Percentiles rank a stretch among this genome's conserved stretches.
phyloP scores from a whole-genome alignment of 2,888 invertebrate species.

The Onthophagus sagittarius region DNA sequence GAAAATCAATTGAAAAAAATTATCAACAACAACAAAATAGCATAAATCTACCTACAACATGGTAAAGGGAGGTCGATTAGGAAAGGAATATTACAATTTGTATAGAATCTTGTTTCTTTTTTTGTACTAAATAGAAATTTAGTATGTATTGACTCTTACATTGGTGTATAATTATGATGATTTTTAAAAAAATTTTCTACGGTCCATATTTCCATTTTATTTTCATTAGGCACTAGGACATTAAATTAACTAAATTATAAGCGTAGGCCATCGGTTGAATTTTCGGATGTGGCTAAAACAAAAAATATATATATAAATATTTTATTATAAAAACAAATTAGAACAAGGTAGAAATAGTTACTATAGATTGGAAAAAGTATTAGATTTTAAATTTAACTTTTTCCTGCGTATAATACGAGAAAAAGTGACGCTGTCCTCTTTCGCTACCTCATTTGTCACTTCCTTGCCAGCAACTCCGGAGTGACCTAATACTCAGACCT shows the following conservation, averaged over 20 bases:
- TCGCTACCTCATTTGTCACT: no score
- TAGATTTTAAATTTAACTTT: no score
- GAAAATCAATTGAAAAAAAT: conserved; percentile 6
- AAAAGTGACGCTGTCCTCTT: no score
- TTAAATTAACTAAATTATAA: conserved; percentile 74
- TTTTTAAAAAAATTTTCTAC: conserved; percentile 26
- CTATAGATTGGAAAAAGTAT: no score
- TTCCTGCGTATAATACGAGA: no score
- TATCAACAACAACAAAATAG: conserved; percentile 20
- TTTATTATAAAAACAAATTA: background rate
- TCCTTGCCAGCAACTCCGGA: no score
- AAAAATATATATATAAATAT: conserved; percentile 28
- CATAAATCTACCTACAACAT: conserved; percentile 24
- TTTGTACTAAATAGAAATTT: conserved; percentile 23
- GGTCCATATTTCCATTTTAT: conserved; percentile 5
- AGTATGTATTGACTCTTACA: conserved; percentile 21
- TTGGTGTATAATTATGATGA: conserved; percentile 21
- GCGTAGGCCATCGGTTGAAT: conserved; percentile 98
- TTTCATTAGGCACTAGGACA: conserved; percentile 58
- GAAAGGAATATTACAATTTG: conserved; percentile 16
- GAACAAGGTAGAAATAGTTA: no score
- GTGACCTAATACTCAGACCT: no score
- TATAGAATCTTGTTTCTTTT: conserved; percentile 8
- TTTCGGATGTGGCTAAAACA: conserved; percentile 89
- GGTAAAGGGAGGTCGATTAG: conserved; percentile 7